Evolutionary conservation across 2,888 invertebrate genomes (phyloP).

Genomic region (Cephus pulcher): DNA sequence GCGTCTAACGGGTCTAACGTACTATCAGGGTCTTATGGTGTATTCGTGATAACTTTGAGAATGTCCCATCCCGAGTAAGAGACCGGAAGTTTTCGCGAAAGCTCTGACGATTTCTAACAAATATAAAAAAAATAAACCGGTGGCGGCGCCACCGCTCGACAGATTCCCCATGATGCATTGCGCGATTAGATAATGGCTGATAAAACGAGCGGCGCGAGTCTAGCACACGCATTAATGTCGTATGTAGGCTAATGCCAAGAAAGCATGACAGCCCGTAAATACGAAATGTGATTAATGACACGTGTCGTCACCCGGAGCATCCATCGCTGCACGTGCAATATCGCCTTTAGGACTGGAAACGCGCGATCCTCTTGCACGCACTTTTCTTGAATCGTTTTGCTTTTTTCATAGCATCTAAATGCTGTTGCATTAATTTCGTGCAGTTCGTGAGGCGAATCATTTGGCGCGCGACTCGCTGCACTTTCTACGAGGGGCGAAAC

Average conservation of each 20-base stretch:
- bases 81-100: too few relatives aligned
- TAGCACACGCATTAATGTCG: conserved; percentile 21
- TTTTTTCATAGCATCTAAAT: not conserved
- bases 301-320: conserved; percentile 45
- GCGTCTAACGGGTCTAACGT: too few relatives aligned
- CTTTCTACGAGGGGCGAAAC: not conserved
- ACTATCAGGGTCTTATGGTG: too few relatives aligned
- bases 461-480: not conserved
- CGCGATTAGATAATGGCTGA: not conserved
- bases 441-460: not conserved
- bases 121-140: too few relatives aligned
- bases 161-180: too few relatives aligned
- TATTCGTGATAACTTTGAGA: too few relatives aligned
- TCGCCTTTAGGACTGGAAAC: not conserved
- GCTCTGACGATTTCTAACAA: too few relatives aligned
- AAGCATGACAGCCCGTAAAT: conserved; percentile 51
- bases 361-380: not conserved
- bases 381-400: not conserved
- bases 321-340: not conserved
- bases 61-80: too few relatives aligned
- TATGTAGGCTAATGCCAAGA: conserved; percentile 59
- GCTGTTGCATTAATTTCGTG: not conserved
- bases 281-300: conserved; percentile 52
- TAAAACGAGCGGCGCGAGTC: conserved; percentile 28
- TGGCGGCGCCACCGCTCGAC: too few relatives aligned